Base-by-base conservation (phyloP, 2,113 vertebrate genomes). In the Pleuronectes platessa region DNA sequence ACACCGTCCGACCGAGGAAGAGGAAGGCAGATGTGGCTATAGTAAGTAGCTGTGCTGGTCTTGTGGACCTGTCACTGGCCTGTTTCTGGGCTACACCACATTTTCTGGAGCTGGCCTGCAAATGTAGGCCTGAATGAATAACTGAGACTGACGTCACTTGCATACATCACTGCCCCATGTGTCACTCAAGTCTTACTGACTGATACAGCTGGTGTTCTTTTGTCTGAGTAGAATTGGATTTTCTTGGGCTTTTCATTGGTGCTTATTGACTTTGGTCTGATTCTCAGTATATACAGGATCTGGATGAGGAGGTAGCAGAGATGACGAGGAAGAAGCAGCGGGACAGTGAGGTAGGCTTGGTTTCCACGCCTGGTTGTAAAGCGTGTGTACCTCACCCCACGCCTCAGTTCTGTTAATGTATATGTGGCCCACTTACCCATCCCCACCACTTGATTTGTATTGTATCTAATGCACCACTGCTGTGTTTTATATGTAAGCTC, bases 11-110 rank as follows among this genome's bases (percentile, higher is more conserved):
- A 27, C 72, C 94, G 88, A 96, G 97, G 85, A 99, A 99, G 90
- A 97, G 97, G 82, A 99, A 99, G 93, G 96, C 97, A 61, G 96
- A 98, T 88, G 95, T 98, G 89, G 96, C 95, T 47, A 95, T 96
- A 91, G 97, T 99, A 90, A 97, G 97, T 94, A 71, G 55, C 11
- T 64, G 53, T 54, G 49, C 14, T 73, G 81, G 62, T 54, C 59
- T 74, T 10, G 7, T 13, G 35, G 21, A 31, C 67, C 54, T 51
- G 2, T 3, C 40, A 53, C 4, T 62, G 42, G 20, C 18, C 45
- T 20, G 7, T 21, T 54, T 3, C 53, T 15, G 53, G 20, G 11
- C 53, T 54, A 35, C 37, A 18, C 26, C 27, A 40, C 12, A 6
- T 31, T 14, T 24, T 62, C 26, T 18, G 40, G 40, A 42, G 40